phyloP scores from a whole-genome alignment of 2,797 vertebrate genomes.

The Meda fulgida region DNA sequence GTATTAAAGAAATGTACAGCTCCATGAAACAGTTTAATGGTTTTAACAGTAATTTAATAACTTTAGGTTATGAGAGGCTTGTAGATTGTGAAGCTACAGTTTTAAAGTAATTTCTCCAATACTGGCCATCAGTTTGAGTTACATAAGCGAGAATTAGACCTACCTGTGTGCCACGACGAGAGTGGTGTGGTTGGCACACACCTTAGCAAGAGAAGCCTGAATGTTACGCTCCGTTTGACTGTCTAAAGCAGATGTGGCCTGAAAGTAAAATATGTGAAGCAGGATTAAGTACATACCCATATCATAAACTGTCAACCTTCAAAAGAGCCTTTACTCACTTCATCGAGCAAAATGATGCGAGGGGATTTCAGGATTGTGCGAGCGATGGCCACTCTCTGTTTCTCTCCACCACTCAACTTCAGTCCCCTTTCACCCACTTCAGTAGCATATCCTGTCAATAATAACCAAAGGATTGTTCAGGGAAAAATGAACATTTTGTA shows the following conservation, averaged over 20 bases:
- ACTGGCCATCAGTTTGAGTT: not conserved
- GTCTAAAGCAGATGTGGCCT: conserved; percentile 91
- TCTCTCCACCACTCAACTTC: conserved; percentile 92
- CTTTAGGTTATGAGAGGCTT: not conserved
- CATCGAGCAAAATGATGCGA: conserved; percentile 71
- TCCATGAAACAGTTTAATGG: not conserved
- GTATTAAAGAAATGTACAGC: not conserved
- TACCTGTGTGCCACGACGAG: conserved; percentile 92
- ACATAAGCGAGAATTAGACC: not conserved
- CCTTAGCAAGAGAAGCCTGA: conserved; percentile 86
- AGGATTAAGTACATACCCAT: not conserved
- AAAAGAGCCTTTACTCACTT: conserved; percentile 58
- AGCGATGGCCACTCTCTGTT: conserved; percentile 90
- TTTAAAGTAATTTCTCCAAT: not conserved
- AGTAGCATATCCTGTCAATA: conserved; percentile 83
- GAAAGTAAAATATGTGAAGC: not conserved
- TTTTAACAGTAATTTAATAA: not conserved
- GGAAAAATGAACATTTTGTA: not conserved
- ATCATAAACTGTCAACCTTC: not conserved
- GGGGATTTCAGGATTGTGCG: conserved; percentile 82
- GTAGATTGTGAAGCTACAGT: not conserved
- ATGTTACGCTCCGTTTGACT: conserved; percentile 90
- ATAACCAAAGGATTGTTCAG: not conserved
- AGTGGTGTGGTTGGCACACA: conserved; percentile 86
- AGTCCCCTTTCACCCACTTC: conserved; percentile 90